Base-by-base conservation (phyloP, 2,797 vertebrate species). In the Muscicapa comitata region DNA sequence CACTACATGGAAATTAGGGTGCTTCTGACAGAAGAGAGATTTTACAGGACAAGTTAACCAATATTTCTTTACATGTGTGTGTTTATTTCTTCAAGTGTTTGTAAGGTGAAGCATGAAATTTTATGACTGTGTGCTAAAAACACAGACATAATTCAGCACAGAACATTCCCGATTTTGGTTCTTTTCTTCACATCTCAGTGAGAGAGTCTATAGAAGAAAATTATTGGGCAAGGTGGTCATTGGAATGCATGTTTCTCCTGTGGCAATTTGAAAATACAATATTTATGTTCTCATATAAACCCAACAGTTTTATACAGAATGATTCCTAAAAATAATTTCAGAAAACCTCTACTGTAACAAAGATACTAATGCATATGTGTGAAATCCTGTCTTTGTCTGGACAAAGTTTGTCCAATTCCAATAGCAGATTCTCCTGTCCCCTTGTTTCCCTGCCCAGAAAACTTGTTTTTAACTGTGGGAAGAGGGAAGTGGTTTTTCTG, bases 1-100 rank as follows among this genome's bases (percentile, higher is more conserved):
- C 17, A 55, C 13, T n/a, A 15, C 8, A 24, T 21, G 4, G 17
- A 87, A 74, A 82, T 90, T 26, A 53, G 68, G 7, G 26, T 53
- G 8, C 7, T 48, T 82, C 45, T 82, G 45, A 53, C 16, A 75
- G 19, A 47, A 10, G 24, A 73, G 53, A 86, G 6, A 37, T 78
- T 84, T 80, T 53, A 42, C 4, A 25, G 54, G 10, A 25, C 7
- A 19, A 17, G 3, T 47, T 67, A 84, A 50, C 8, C 8, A n/a
- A 23, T 42, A 75, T 17, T 86, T 88, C 47, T n/a, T n/a, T n/a
- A 28, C 11, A 20, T 4, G 5, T 26, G 14, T 0, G 0, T n/a
- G 14, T 35, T 51, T 42, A 6, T 55, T 29, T 73, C 70, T 61
- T 70, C 38, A 66, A 21, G 14, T 21, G 18, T 79, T 86, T 85